phyloP scores from a whole-genome alignment of 92 coral and sea anemone genomes.

The Parazoanthus darwini region DNA sequence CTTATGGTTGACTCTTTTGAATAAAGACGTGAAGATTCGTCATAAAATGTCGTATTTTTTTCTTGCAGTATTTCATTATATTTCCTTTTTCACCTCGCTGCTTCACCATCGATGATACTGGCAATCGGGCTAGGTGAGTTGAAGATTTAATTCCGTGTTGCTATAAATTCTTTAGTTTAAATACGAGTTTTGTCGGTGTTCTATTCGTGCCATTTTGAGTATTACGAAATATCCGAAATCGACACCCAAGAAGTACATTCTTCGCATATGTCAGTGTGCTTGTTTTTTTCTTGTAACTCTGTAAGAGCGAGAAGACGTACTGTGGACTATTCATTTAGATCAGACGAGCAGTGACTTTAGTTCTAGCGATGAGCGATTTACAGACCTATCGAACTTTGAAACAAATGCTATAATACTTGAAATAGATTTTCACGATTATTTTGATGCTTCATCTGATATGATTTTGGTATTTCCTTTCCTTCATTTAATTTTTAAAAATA shows the following conservation, averaged over 20 bases:
- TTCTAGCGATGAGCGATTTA: background rate
- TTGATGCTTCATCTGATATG: background rate
- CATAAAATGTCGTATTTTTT: constrained; percentile 18
- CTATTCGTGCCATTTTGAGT: background rate
- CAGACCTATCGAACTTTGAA: background rate
- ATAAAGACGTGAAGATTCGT: constrained; percentile 35
- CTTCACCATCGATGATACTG: background rate
- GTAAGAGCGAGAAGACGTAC: background rate
- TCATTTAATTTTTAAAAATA: too few species aligned
- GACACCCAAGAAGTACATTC: constrained; percentile 20
- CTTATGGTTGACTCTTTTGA: constrained; percentile 18
- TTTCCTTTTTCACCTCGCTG: background rate
- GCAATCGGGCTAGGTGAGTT: background rate
- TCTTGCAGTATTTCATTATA: constrained; percentile 14
- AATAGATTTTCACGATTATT: too few species aligned
- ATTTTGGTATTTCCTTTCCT: background rate
- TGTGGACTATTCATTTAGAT: background rate
- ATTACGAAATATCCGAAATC: constrained; percentile 30
- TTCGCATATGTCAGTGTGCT: background rate
- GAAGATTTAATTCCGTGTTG: background rate
- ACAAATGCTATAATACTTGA: background rate
- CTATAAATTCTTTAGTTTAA: background rate
- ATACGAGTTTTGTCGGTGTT: background rate
- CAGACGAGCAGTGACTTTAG: background rate
- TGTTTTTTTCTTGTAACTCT: background rate